Conservation (phyloP, 2,797 vertebrate genomes). For the Rachycentron canadum region DNA sequence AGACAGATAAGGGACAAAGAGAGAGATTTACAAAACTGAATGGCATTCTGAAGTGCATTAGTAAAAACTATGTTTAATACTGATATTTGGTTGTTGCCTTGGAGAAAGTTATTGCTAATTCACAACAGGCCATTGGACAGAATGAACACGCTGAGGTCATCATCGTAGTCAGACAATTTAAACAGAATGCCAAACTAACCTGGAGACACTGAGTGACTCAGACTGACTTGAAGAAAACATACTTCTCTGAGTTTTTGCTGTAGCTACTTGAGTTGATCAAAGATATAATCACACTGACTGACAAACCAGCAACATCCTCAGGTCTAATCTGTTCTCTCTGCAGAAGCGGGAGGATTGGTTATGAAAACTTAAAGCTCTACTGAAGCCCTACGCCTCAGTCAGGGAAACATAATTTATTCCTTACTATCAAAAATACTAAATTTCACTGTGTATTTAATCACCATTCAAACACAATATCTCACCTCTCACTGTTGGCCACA, state of each 20-base stretch:
- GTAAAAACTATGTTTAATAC: not conserved
- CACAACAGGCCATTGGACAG: conserved; percentile 14
- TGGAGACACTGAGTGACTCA: not conserved
- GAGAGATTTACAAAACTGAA: not conserved
- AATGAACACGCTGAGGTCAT: not conserved
- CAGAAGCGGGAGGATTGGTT: conserved; percentile 30
- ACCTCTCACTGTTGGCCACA: conserved; percentile 85
- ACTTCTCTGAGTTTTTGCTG: not conserved
- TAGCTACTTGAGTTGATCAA: conserved; percentile 1
- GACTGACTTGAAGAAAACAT: not conserved
- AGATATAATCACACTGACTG: not conserved
- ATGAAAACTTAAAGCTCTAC: conserved; percentile 23
- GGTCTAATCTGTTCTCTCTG: conserved; percentile 39
- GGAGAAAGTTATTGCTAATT: conserved; percentile 7
- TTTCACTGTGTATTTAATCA: conserved; percentile 20
- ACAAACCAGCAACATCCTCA: conserved; percentile 8
- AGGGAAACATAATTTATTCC: conserved; percentile 43
- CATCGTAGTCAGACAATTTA: conserved; percentile 16
- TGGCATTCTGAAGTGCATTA: not conserved
- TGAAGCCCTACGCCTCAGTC: conserved; percentile 19
- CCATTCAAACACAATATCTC: conserved; percentile 41
- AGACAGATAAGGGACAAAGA: conserved; percentile 2
- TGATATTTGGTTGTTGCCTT: not conserved
- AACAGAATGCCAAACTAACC: conserved; percentile 15
- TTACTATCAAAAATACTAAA: conserved; percentile 30